Base-by-base conservation (phyloP, 2,113 vertebrate genomes). In the Chaetops frenatus region DNA sequence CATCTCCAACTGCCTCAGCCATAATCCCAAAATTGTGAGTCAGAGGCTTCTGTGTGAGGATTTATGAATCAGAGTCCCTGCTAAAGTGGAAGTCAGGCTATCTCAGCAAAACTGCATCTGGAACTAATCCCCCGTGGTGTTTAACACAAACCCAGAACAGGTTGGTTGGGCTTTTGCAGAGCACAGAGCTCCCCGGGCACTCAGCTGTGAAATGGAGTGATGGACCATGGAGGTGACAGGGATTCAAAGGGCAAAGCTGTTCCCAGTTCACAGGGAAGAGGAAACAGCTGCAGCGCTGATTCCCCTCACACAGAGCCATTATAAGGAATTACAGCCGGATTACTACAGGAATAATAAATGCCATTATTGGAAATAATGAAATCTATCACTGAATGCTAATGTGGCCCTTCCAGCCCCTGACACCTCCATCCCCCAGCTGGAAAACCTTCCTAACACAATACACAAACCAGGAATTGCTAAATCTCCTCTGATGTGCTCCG, bases 71-170 rank as follows among this genome's bases (percentile, higher is more conserved):
- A 57, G 40, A 76, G 81, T 82, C 78, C 28, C 50, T 33, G 84
- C 85, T 82, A 53, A 61, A 94, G 65, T 87, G 70, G 78, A 88
- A 95, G 90, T 9, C 29, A 36, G 88, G 85, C 90, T 80, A 70
- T 42, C 90, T 95, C 90, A 97, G 92, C 90, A 80, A 33, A 95
- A 88, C 40, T 93, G 95, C 95, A 94, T 90, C 95, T 97, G 95
- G 90, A 92, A 81, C 86, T 93, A 93, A 95, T 94, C 88, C 85
- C 74, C 45, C 3, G 6, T 5, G 16, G 15, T 42, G 54, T 53
- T 88, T 33, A 61, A 20, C 72, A 62, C 69, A 61, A 88, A 57
- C 42, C 80, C 85, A 42, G 61, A 72, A 21, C 88, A 77, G 82
- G 90, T 35, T 70, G 76, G 48, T 17, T 15, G 76, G 64, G 62